A percentile compares a stretch with the other conserved stretches of the same genome.
These are phyloP conservation scores for Caranx melampygus DNA, from an alignment of 2,113 vertebrate species.

Conservation along the genomic window DNA sequence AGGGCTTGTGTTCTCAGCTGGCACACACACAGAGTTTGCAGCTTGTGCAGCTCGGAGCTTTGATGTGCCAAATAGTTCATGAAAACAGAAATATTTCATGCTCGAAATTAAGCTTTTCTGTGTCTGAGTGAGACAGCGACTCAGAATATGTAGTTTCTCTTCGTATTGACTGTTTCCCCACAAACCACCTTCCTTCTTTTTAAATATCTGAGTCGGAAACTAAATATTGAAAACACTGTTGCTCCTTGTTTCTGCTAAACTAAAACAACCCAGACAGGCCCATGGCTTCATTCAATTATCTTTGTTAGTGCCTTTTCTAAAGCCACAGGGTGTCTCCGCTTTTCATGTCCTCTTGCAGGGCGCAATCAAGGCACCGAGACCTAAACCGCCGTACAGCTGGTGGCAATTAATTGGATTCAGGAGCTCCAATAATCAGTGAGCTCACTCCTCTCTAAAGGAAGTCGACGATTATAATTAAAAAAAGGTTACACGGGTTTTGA, in stretches of 20 bases:
- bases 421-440: conserved; percentile 65
- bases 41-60: conserved; percentile 2
- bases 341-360: conserved; percentile 39
- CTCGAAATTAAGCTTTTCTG: not conserved
- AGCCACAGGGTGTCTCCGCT: conserved; percentile 41
- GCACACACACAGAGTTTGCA: not conserved
- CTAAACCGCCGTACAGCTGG: conserved; percentile 36
- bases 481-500: conserved; percentile 56
- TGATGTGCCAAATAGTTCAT: conserved; percentile 12
- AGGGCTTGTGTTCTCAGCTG: conserved; percentile 39
- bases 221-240: conserved; percentile 1
- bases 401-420: conserved; percentile 61
- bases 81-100: conserved; percentile 1
- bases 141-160: not conserved
- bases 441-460: conserved; percentile 53
- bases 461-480: conserved; percentile 72
- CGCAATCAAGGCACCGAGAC: conserved; percentile 51
- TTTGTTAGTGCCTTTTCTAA: conserved; percentile 43
- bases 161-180: not conserved
- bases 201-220: not conserved
- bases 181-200: not conserved
- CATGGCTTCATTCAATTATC: conserved; percentile 33
- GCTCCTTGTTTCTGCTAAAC: conserved; percentile 17
- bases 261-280: conserved; percentile 13
- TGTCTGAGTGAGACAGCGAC: not conserved